These are phyloP conservation scores for Chiroxiphia lanceolata DNA, from an alignment of 2,797 vertebrate species.

Conservation along the genomic window DNA sequence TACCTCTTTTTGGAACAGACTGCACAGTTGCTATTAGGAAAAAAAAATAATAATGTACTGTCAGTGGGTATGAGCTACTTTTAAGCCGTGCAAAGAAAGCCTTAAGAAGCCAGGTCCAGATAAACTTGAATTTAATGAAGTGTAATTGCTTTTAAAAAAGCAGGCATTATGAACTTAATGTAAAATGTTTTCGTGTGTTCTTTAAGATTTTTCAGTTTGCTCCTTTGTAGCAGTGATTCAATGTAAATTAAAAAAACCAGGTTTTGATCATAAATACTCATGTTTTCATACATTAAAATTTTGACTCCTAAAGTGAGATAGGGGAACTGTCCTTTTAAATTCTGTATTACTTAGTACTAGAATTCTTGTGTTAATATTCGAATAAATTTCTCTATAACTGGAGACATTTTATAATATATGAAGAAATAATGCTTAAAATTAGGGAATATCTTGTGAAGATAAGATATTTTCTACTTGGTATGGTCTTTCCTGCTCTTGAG, in stretches of 20 bases:
- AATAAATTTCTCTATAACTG: not conserved
- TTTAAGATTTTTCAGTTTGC: not conserved
- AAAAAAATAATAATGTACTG: not conserved
- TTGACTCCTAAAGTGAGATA: not conserved
- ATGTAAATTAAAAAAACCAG: not conserved
- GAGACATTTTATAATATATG: not conserved
- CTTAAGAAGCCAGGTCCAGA: not conserved
- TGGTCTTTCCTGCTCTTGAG: not conserved
- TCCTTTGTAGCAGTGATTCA: not conserved
- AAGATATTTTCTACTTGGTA: not conserved
- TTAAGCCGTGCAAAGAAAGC: not conserved
- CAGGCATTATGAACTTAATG: not conserved
- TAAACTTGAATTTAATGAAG: not conserved
- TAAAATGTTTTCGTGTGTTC: not conserved
- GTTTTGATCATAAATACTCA: not conserved
- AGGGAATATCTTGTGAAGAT: not conserved
- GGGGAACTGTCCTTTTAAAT: not conserved
- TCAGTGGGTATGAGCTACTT: not conserved
- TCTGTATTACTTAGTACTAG: not conserved
- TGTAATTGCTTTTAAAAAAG: not conserved
- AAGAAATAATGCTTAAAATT: not conserved
- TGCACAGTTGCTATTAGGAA: not conserved
- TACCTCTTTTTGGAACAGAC: constrained; percentile 12
- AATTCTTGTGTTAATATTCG: not conserved
- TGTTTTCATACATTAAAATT: constrained; percentile 6